Evolutionary conservation across 2,888 invertebrate species (phyloP).

Genomic region (Dryobotodes eremita): DNA sequence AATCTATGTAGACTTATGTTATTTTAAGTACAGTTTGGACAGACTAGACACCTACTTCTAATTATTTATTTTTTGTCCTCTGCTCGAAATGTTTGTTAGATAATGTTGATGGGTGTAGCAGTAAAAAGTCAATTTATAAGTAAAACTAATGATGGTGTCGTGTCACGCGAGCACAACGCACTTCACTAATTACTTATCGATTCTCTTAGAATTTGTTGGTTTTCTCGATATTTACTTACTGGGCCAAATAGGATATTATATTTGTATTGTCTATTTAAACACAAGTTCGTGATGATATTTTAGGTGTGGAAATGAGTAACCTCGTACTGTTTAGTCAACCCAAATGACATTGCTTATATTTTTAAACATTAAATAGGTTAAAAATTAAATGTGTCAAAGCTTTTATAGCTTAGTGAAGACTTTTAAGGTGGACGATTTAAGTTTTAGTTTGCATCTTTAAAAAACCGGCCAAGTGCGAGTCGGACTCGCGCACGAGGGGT

Average conservation of each 20-base stretch:
- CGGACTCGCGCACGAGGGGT: too few relatives aligned
- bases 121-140: slow-evolving; percentile 51
- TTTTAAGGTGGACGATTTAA: not conserved
- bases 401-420: not conserved
- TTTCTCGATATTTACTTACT: slow-evolving; percentile 6
- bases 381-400: not conserved
- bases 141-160: slow-evolving; percentile 32
- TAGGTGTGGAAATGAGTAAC: not conserved
- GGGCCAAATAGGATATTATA: not conserved
- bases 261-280: slow-evolving; percentile 33
- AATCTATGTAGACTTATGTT: not conserved
- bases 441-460: too few relatives aligned
- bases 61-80: not conserved
- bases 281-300: slow-evolving; percentile 13
- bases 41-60: slow-evolving; percentile 1
- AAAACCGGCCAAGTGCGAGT: too few relatives aligned
- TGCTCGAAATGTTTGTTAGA: slow-evolving; percentile 43
- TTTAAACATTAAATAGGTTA: too few relatives aligned
- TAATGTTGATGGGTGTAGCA: slow-evolving; percentile 47
- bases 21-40: not conserved
- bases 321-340: not conserved
- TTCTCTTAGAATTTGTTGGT: slow-evolving; percentile 30
- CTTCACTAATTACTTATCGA: slow-evolving; percentile 51
- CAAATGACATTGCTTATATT: too few relatives aligned
- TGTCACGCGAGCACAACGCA: slow-evolving; percentile 44